These are phyloP conservation scores for Amphimedon queenslandica DNA, from an alignment of 37 sponge, comb jelly and placozoan species.

Conservation along the genomic window DNA sequence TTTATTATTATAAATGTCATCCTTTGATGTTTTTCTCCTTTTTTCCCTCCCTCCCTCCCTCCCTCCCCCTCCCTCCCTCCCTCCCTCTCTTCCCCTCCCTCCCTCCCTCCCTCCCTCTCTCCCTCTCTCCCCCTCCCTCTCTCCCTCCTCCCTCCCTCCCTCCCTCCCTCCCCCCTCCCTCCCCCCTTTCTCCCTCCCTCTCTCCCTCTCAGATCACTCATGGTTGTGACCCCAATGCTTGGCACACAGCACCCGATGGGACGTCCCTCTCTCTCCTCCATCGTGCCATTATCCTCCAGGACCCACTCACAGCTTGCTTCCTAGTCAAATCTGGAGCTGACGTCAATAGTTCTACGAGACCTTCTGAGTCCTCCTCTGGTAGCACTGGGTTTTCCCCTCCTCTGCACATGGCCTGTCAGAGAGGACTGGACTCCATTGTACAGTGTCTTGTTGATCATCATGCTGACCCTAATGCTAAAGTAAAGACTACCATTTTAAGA, in stretches of 20 bases:
- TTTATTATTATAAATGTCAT: no score
- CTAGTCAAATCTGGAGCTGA: conserved; percentile 81
- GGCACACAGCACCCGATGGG: conserved; percentile 54
- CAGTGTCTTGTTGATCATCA: conserved; percentile 76
- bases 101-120: no score
- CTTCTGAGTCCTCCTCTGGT: not conserved
- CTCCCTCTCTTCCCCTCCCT: no score
- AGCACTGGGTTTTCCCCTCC: conserved; percentile 45
- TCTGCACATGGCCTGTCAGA: conserved; percentile 78
- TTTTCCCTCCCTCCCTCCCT: no score
- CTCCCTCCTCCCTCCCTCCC: no score
- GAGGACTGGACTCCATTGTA: conserved; percentile 79
- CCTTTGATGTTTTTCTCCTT: no score
- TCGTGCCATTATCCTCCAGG: conserved; percentile 74
- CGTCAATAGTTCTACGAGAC: conserved; percentile 49
- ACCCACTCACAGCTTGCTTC: conserved; percentile 75
- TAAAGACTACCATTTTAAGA: no score
- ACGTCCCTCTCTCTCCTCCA: conserved; percentile 76
- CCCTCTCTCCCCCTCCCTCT: no score
- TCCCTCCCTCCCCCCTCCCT: not conserved
- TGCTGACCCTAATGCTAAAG: conserved; percentile 79
- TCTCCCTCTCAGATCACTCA: conserved; percentile 51
- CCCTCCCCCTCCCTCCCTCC: no score
- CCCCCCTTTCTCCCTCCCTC: not conserved
- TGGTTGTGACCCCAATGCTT: conserved; percentile 90